Percentiles rank a stretch among this genome's conserved stretches.
phyloP scores from a whole-genome alignment of 2,797 vertebrate genomes.

The Danio choprae region DNA sequence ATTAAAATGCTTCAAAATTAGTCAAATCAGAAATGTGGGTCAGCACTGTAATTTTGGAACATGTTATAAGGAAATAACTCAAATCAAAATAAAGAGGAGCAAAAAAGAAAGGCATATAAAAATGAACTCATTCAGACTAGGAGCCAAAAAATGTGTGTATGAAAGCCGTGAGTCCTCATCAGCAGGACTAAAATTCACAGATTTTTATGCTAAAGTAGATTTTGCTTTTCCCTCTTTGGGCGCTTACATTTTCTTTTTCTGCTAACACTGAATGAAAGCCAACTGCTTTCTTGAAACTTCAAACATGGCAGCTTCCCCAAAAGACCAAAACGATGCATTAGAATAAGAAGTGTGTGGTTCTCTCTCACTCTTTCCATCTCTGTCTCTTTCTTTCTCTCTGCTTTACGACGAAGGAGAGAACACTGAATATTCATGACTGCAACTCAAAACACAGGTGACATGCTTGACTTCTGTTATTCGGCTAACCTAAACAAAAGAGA shows the following conservation, averaged over 20 bases:
- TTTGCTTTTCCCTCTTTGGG: constrained; percentile 30
- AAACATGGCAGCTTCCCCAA: constrained; percentile 61
- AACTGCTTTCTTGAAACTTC: constrained; percentile 67
- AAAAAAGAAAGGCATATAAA: constrained; percentile 3
- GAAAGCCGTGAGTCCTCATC: constrained; percentile 31
- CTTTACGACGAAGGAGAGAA: constrained; percentile 66
- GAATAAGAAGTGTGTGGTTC: constrained; percentile 23
- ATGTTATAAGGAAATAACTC: constrained; percentile 25
- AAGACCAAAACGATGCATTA: constrained; percentile 52
- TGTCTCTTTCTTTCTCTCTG: constrained; percentile 67
- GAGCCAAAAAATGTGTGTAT: constrained; percentile 2
- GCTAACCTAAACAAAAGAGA: constrained; percentile 71
- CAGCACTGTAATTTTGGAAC: constrained; percentile 26
- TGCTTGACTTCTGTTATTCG: constrained; percentile 75
- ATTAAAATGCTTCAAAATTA: constrained; percentile 43
- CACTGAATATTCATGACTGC: constrained; percentile 81
- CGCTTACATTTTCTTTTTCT: constrained; percentile 48
- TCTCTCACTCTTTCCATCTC: constrained; percentile 53
- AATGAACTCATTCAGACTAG: background rate
- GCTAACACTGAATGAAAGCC: constrained; percentile 60
- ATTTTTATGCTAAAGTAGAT: constrained; percentile 33
- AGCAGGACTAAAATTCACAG: constrained; percentile 17
- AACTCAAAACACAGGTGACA: constrained; percentile 75
- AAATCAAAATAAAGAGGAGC: constrained; percentile 34
- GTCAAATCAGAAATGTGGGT: constrained; percentile 36